Evolutionary conservation across 2,888 invertebrate genomes (phyloP).

Genomic region (Hirtodrosophila trivittata): DNA sequence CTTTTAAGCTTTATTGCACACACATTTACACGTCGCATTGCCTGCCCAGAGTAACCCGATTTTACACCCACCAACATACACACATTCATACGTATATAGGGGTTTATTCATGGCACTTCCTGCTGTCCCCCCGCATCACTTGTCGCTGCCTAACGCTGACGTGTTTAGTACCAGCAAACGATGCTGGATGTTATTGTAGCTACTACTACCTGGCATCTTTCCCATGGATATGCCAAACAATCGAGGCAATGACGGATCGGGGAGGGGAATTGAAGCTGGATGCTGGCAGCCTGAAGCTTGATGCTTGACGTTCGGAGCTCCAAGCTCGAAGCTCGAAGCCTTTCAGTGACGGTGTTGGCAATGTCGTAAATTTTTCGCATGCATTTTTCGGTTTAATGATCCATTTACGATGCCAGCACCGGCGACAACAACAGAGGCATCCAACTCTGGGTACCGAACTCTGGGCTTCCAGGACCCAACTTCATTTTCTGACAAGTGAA

Average conservation of each 20-base stretch:
- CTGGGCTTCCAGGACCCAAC: conserved; percentile 7
- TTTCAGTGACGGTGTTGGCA: conserved; percentile 65
- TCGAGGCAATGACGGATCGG: neutral
- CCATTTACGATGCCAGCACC: conserved; percentile 79
- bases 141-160: conserved; percentile 34
- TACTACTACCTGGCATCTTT: conserved; percentile 68
- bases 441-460: conserved; percentile 6
- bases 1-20: conserved; percentile 69
- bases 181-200: conserved; percentile 65
- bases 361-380: conserved; percentile 78
- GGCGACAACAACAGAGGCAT: conserved; percentile 53
- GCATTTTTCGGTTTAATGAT: conserved; percentile 81
- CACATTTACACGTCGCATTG: conserved; percentile 73
- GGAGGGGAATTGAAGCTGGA: neutral
- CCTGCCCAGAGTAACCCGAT: conserved; percentile 42
- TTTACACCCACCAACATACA: conserved; percentile 7
- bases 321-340: conserved; percentile 31
- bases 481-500: conserved; percentile 35
- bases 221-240: conserved; percentile 29
- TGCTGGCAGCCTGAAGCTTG: conserved; percentile 5
- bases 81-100: conserved; percentile 6
- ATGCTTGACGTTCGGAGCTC: conserved; percentile 28
- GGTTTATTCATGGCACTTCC: conserved; percentile 15
- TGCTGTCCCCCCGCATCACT: neutral
- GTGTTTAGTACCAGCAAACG: conserved; percentile 69